Conservation (phyloP, 1,140 invertebrate species). For the Mesaphorura yosii region DNA sequence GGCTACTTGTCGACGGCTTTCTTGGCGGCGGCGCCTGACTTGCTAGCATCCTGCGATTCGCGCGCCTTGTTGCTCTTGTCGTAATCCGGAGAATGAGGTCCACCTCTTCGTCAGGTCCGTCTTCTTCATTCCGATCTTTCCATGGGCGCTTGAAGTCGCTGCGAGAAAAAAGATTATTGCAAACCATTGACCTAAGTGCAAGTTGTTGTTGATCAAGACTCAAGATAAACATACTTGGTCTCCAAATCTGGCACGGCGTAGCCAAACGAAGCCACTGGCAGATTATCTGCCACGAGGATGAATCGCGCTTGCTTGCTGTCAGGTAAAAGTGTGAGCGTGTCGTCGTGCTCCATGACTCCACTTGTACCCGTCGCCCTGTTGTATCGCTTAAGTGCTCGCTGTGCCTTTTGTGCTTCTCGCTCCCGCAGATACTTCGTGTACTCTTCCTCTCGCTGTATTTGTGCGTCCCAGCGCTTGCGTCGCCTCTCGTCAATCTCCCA, state of each 20-base stretch:
- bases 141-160: no score
- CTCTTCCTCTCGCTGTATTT: neutral
- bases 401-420: neutral
- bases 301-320: neutral
- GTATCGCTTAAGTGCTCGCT: slow-evolving; percentile 5
- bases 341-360: neutral
- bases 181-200: no score
- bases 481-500: slow-evolving; percentile 13
- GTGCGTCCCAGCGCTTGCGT: slow-evolving; percentile 13
- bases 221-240: slow-evolving; percentile 3
- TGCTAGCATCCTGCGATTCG: no score
- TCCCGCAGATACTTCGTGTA: neutral
- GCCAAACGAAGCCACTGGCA: slow-evolving; percentile 15
- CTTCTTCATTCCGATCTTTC: no score
- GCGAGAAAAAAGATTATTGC: no score
- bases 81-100: no score
- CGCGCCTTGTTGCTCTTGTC: no score
- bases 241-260: slow-evolving; percentile 12
- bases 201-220: no score
- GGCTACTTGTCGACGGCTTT: no score
- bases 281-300: slow-evolving; percentile 5
- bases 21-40: no score
- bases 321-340: neutral
- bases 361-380: slow-evolving; percentile 4
- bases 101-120: no score